phyloP scores from a whole-genome alignment of 2,113 vertebrate genomes.

The Peromyscus californicus region DNA sequence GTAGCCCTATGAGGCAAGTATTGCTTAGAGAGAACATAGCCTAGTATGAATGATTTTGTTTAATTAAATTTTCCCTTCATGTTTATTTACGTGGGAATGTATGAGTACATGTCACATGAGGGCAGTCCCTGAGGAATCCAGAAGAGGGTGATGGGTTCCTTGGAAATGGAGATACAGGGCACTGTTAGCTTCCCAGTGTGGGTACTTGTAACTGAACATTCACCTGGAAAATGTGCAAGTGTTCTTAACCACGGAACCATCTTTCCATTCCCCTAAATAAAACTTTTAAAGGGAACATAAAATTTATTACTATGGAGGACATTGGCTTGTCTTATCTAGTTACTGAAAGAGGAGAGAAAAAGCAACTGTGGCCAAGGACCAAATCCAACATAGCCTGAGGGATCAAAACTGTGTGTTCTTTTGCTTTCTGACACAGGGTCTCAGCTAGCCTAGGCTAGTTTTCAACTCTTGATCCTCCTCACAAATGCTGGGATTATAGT shows the following conservation, averaged over 20 bases:
- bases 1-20: not conserved
- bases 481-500: too few relatives aligned
- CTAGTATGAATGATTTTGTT: not conserved
- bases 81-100: not conserved
- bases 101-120: not conserved
- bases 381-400: not conserved
- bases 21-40: not conserved
- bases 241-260: not conserved
- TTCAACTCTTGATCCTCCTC: not conserved
- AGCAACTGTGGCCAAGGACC: not conserved
- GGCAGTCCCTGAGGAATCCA: too few relatives aligned
- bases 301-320: not conserved
- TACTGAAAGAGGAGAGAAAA: not conserved
- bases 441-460: not conserved
- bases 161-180: not conserved
- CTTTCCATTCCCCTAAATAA: not conserved
- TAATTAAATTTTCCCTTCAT: not conserved
- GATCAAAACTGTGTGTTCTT: not conserved
- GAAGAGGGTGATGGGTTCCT: too few relatives aligned
- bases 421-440: not conserved
- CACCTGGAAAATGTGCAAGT: too few relatives aligned
- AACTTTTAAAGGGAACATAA: not conserved
- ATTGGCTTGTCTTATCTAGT: not conserved
- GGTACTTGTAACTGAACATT: too few relatives aligned
- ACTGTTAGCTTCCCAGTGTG: too few relatives aligned